Evolutionary conservation across 2,888 invertebrate genomes (phyloP).

Genomic region (Chrysina gloriosa): DNA sequence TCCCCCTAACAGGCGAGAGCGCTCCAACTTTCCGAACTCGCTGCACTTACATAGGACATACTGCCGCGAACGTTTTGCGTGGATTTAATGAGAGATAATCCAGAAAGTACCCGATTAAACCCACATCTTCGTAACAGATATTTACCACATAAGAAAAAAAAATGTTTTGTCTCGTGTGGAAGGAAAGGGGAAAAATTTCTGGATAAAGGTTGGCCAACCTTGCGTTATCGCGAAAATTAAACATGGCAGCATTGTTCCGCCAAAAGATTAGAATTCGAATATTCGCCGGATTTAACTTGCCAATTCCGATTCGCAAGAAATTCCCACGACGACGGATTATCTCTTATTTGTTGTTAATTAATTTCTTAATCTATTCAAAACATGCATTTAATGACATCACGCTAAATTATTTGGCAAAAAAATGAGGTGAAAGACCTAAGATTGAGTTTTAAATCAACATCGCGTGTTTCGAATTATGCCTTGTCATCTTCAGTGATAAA

Average conservation of each 20-base stretch:
- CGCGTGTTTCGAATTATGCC: no score
- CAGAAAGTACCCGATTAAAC: background rate
- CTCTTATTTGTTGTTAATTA: no score
- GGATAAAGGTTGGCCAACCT: conserved; percentile 3
- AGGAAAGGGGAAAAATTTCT: background rate
- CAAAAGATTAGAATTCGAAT: no score
- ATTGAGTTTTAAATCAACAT: no score
- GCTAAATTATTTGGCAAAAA: no score
- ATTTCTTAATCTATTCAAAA: no score
- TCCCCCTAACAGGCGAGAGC: conserved; percentile 1
- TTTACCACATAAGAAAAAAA: background rate
- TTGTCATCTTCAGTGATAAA: no score
- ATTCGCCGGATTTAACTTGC: background rate
- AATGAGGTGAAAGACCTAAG: no score
- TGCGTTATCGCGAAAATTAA: background rate
- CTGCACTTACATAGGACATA: conserved; percentile 38
- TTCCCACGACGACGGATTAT: background rate
- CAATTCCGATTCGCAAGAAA: background rate
- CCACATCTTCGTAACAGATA: conserved; percentile 10
- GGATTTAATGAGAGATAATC: background rate
- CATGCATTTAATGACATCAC: no score
- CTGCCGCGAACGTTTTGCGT: conserved; percentile 10
- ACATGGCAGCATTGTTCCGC: background rate
- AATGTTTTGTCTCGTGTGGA: background rate
- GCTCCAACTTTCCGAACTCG: conserved; percentile 11